These are phyloP conservation scores for Hirudinaria manillensis DNA, from an alignment of 2,888 invertebrate genomes.

Conservation along the genomic window DNA sequence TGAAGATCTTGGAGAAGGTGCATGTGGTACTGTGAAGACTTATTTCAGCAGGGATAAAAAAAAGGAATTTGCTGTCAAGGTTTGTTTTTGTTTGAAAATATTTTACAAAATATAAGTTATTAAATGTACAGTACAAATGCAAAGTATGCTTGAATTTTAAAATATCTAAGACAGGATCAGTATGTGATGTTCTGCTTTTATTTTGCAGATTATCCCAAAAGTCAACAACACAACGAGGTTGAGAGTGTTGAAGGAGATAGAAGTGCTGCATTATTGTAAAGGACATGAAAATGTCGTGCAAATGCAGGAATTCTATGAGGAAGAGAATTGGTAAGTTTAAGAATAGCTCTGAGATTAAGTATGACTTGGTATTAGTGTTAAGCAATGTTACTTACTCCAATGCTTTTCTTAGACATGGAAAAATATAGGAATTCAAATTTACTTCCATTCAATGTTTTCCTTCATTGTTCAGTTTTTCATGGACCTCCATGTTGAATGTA, in stretches of 20 bases:
- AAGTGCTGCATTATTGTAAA: constrained; percentile 96
- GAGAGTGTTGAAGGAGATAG: constrained; percentile 93
- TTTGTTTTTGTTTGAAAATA: constrained; percentile 36
- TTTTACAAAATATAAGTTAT: too few relatives aligned
- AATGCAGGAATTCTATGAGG: constrained; percentile 82
- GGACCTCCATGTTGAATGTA: too few relatives aligned
- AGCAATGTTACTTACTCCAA: not conserved
- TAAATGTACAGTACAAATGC: too few relatives aligned
- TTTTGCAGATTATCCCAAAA: constrained; percentile 11
- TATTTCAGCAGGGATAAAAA: constrained; percentile 84
- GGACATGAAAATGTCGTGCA: constrained; percentile 95
- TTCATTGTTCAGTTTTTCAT: too few relatives aligned
- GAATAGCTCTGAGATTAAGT: not conserved
- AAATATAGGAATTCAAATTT: too few relatives aligned
- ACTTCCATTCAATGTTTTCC: too few relatives aligned
- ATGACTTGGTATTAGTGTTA: not conserved
- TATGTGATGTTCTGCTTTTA: not conserved
- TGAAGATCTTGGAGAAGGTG: constrained; percentile 90
- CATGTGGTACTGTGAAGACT: constrained; percentile 89
- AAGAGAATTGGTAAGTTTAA: constrained; percentile 62
- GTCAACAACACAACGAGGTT: constrained; percentile 53
- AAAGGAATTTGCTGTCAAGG: constrained; percentile 89
- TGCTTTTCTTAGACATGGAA: not conserved
- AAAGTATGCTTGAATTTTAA: too few relatives aligned
- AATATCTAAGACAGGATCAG: not conserved